Evolutionary conservation across 2,113 vertebrate genomes (phyloP).

Genomic region (Cairina moschata): DNA sequence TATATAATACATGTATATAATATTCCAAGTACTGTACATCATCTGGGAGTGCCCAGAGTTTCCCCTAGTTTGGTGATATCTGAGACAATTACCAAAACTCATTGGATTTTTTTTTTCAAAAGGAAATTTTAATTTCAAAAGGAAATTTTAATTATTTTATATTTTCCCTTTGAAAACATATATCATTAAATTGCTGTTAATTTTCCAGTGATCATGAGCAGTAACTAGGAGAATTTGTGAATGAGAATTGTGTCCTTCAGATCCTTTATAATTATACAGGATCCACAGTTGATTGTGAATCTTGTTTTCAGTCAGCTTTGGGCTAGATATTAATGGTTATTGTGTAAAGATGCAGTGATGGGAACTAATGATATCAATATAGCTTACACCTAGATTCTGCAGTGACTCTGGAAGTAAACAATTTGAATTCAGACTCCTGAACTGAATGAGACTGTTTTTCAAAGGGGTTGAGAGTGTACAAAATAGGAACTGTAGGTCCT

Average conservation of each 20-base stretch:
- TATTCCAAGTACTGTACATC: background rate
- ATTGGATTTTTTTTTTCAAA: background rate
- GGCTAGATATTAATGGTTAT: background rate
- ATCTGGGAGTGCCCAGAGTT: background rate
- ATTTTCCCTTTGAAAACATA: background rate
- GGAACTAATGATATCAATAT: background rate
- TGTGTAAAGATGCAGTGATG: background rate
- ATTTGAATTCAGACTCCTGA: background rate
- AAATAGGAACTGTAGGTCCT: background rate
- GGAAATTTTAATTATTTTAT: background rate
- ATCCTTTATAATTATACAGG: background rate
- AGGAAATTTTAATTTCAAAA: background rate
- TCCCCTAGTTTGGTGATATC: background rate
- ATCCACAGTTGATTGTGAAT: background rate
- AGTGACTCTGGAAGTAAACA: background rate
- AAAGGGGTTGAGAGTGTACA: background rate
- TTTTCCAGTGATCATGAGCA: background rate
- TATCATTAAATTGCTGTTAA: background rate
- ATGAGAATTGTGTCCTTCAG: background rate
- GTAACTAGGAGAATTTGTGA: background rate
- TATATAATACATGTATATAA: no score
- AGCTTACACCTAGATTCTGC: background rate
- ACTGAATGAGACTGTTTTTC: background rate
- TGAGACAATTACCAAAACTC: background rate
- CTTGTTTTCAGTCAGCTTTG: background rate